A percentile compares a stretch with the other conserved stretches of the same genome.
These are phyloP conservation scores for Mugil cephalus DNA, from an alignment of 2,113 vertebrate genomes.

Conservation along the genomic window DNA sequence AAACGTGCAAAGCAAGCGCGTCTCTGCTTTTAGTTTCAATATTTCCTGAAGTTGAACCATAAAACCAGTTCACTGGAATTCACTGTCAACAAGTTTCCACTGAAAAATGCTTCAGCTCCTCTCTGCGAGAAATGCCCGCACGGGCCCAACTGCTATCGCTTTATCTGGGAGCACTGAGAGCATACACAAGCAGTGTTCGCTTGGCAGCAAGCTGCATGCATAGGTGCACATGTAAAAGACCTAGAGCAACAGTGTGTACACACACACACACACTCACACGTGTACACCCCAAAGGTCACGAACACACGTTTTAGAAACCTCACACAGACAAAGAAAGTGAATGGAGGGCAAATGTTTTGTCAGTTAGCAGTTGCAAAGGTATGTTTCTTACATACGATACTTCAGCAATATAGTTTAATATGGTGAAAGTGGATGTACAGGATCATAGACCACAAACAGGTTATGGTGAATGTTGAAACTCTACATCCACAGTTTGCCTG, in stretches of 20 bases:
- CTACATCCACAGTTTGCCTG: too few relatives aligned
- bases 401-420: too few relatives aligned
- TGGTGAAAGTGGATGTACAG: too few relatives aligned
- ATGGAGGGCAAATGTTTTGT: too few relatives aligned
- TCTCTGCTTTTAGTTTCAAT: neutral
- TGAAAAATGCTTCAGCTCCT: neutral
- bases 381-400: too few relatives aligned
- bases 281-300: too few relatives aligned
- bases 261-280: neutral
- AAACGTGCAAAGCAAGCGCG: too few relatives aligned
- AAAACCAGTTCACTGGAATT: conserved; percentile 2
- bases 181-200: neutral
- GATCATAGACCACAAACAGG: too few relatives aligned
- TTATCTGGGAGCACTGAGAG: neutral
- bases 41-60: neutral
- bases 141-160: neutral
- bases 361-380: too few relatives aligned
- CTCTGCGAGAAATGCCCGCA: neutral
- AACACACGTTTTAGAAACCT: too few relatives aligned
- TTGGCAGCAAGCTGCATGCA: conserved; percentile 1
- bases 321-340: too few relatives aligned
- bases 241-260: neutral
- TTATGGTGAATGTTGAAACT: too few relatives aligned
- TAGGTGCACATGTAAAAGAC: neutral
- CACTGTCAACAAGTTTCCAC: neutral